phyloP scores from a whole-genome alignment of 1,140 invertebrate species.

The Diprion similis region DNA sequence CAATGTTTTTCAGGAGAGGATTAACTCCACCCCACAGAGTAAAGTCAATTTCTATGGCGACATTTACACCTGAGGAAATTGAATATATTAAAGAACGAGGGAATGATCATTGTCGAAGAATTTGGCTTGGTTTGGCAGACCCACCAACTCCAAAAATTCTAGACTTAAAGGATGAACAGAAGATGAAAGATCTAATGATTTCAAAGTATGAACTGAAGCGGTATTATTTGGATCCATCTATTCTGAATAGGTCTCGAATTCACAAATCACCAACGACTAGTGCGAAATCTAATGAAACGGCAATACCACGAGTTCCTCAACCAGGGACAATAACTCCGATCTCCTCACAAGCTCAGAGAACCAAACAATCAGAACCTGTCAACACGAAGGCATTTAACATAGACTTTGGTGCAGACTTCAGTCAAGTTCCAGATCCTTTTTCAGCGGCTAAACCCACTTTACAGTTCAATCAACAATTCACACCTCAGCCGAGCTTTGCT shows the following conservation, averaged over 20 bases:
- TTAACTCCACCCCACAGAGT: constrained; percentile 96
- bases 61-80: constrained; percentile 95
- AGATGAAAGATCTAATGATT: constrained; percentile 89
- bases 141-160: constrained; percentile 49
- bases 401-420: constrained; percentile 73
- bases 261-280: constrained; percentile 36
- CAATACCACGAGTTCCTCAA: constrained; percentile 49
- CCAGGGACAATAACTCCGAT: constrained; percentile 35
- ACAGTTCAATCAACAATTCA: constrained; percentile 44
- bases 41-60: constrained; percentile 99
- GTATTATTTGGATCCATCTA: constrained; percentile 73
- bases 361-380: constrained; percentile 35
- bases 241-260: constrained; percentile 54
- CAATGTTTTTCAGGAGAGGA: constrained; percentile 81
- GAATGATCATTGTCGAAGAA: constrained; percentile 91
- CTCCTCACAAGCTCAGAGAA: constrained; percentile 36
- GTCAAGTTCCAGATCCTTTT: constrained; percentile 60
- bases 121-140: constrained; percentile 89
- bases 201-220: constrained; percentile 93
- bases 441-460: constrained; percentile 37
- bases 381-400: constrained; percentile 60
- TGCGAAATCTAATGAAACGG: constrained; percentile 26
- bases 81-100: constrained; percentile 89
- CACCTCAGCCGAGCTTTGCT: constrained; percentile 67
- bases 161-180: constrained; percentile 84